Conservation (phyloP, 2,113 vertebrate species). For the Hypomesus transpacificus region DNA sequence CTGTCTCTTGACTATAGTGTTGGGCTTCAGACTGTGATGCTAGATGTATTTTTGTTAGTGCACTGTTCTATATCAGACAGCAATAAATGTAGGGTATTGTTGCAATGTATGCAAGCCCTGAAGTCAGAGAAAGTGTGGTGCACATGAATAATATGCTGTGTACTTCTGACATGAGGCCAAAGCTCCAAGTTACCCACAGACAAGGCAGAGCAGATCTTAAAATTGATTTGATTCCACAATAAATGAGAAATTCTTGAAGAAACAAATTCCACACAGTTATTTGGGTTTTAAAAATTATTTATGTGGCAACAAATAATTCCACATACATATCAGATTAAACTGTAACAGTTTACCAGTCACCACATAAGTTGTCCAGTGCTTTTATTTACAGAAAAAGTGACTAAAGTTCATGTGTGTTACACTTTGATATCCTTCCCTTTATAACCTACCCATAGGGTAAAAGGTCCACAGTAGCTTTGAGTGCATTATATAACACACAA, state of each 20-base stretch:
- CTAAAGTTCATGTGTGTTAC: constrained; percentile 86
- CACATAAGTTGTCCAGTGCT: constrained; percentile 85
- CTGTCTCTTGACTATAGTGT: too few relatives aligned
- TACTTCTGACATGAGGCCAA: background rate
- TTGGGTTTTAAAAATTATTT: constrained; percentile 82
- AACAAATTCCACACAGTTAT: constrained; percentile 65
- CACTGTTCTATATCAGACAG: too few relatives aligned
- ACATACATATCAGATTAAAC: constrained; percentile 78
- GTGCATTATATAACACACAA: constrained; percentile 96
- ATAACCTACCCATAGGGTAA: constrained; percentile 99
- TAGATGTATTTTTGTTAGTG: too few relatives aligned
- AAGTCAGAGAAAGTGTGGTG: background rate
- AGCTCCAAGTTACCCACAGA: too few relatives aligned
- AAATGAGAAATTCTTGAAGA: constrained; percentile 15
- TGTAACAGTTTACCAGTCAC: constrained; percentile 77
- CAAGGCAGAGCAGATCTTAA: background rate
- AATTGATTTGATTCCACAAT: constrained; percentile 1
- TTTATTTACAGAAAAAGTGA: constrained; percentile 96
- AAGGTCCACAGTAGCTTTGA: constrained; percentile 95
- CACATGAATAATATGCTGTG: background rate
- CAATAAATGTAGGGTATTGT: too few relatives aligned
- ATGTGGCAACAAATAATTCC: constrained; percentile 82
- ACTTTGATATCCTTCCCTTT: constrained; percentile 90
- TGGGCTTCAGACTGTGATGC: too few relatives aligned
- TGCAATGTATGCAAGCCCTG: too few relatives aligned